Evolutionary conservation across 2,888 invertebrate species (phyloP), one percentile per base, ranked within the genome.

Genomic region (Limnephilus rhombicus): DNA sequence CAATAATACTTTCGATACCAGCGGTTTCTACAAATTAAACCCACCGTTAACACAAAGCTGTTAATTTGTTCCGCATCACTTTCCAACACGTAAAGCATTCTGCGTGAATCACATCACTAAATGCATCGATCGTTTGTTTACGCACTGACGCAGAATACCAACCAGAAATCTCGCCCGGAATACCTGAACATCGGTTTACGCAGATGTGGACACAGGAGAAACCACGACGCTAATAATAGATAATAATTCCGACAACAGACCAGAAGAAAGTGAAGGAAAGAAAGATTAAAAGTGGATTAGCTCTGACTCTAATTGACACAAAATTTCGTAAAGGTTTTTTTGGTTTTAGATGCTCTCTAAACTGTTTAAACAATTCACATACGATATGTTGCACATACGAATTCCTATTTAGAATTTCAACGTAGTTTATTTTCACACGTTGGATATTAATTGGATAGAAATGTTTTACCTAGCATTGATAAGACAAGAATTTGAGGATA

Each of bases 261-360:
- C 68, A 68, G 68, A 68, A 68, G 68, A 68, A 68, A 68, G 68
- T 68, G 68, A 68, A 68, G 24, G 5, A 68, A 68, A 2, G 9
- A 68, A 68, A 68, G 68, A 68, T 68, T 68, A 68, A n/a, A 68
- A n/a, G 68, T 68, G 68, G 68, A 68, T 68, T 68, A 68, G 68
- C n/a, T 68, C 68, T 9, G 68, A 68, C 9, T 68, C 68, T 68
- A 68, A 68, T 68, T 68, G 68, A 68, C 68, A 68, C 68, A 24
- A 5, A 68, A 68, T 68, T 24, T 68, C 2, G 7, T 24, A 68
- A 68, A n/a, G 68, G 45, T 45, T 9, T 68, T 37, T 68, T 68
- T 68, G 5, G 4, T 24, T 24, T 24, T 18, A 0, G 18, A 24
- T 24, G 24, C 68, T 68, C 68, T 68, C 24, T 68, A 68, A 68